A percentile compares a stretch with the other conserved stretches of the same genome.
phyloP scores from a whole-genome alignment of 2,888 invertebrate genomes.

The Diaperis boleti region DNA sequence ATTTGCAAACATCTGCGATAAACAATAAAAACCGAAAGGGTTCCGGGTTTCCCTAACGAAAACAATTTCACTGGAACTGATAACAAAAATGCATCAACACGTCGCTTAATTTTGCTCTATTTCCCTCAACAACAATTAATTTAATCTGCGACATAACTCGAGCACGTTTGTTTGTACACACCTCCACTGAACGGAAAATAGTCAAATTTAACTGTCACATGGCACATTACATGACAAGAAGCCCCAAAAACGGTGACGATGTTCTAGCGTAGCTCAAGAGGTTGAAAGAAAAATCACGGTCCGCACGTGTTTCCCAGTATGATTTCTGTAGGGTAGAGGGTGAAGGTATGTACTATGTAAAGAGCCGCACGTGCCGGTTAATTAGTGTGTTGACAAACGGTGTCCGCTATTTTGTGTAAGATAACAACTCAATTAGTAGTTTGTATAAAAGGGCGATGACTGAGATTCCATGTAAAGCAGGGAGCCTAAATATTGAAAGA shows the following conservation, averaged over 20 bases:
- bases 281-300: no score
- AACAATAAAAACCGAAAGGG: constrained; percentile 10
- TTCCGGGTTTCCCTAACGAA: constrained; percentile 15
- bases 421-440: constrained; percentile 1
- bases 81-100: constrained; percentile 7
- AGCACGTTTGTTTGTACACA: background rate
- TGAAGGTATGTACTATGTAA: background rate
- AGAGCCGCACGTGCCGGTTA: constrained; percentile 21
- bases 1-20: background rate
- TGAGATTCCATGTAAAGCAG: no score
- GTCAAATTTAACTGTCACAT: background rate
- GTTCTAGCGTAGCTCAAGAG: background rate
- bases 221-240: background rate
- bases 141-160: background rate
- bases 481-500: no score
- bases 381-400: constrained; percentile 19
- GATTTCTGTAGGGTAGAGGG: constrained; percentile 5
- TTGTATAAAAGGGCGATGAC: constrained; percentile 20
- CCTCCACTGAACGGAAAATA: background rate
- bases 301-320: constrained; percentile 17
- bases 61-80: constrained; percentile 12
- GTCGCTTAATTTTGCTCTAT: constrained; percentile 16
- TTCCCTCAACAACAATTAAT: background rate
- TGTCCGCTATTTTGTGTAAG: background rate
- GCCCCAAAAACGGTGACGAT: background rate